Percentiles rank a stretch among this genome's conserved stretches.
Conservation (phyloP, 1,140 invertebrate species). For the Phortica variegata region DNA sequence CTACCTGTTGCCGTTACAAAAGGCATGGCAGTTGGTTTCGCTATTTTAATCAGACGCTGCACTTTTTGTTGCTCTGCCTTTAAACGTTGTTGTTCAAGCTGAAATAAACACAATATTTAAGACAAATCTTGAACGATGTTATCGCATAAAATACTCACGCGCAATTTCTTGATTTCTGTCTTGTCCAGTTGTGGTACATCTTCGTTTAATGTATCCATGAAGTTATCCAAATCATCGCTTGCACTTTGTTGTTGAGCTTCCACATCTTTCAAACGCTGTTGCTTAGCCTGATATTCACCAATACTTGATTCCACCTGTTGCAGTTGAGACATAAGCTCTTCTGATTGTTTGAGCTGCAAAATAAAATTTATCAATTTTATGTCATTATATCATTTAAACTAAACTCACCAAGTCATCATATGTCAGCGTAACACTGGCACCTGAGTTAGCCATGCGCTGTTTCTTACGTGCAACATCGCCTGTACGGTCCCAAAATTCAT, state of each 20-base stretch:
- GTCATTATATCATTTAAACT: background rate
- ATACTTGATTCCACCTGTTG: constrained; percentile 64
- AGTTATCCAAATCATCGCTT: constrained; percentile 68
- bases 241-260: constrained; percentile 42
- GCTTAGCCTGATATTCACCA: constrained; percentile 55
- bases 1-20: constrained; percentile 24
- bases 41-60: constrained; percentile 74
- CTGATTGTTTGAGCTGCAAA: constrained; percentile 70
- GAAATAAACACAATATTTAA: background rate
- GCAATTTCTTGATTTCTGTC: constrained; percentile 58
- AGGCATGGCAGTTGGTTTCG: constrained; percentile 70
- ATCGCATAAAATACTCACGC: too few relatives aligned
- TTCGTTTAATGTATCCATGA: constrained; percentile 66
- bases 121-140: fast-evolving
- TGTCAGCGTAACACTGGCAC: constrained; percentile 62
- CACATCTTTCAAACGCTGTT: constrained; percentile 58
- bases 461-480: constrained; percentile 89
- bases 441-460: constrained; percentile 65
- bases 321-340: constrained; percentile 63
- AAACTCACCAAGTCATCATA: constrained; percentile 74
- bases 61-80: constrained; percentile 70
- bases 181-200: constrained; percentile 58
- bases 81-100: constrained; percentile 69
- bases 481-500: constrained; percentile 93
- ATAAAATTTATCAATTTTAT: constrained; percentile 8